Percentiles rank a stretch among this genome's conserved stretches.
These are phyloP conservation scores for Hermaeophaga mercurialis DNA, from an alignment of 2,888 invertebrate genomes.

Conservation along the genomic window DNA sequence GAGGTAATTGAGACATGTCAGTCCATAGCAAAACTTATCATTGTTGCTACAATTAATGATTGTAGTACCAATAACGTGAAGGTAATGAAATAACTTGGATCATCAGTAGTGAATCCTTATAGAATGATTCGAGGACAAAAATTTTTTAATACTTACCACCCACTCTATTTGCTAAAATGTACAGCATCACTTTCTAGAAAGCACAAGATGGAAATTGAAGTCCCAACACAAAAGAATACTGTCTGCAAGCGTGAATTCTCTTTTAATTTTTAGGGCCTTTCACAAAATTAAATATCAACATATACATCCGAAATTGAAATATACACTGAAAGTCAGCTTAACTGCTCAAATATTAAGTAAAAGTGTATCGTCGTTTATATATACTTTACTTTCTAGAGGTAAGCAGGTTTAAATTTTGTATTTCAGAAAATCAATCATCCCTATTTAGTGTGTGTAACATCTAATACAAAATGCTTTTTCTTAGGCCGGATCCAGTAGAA, in stretches of 20 bases:
- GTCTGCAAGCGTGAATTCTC: conserved; percentile 12
- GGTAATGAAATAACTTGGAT: conserved; percentile 19
- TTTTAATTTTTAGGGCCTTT: conserved; percentile 28
- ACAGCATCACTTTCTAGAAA: conserved; percentile 15
- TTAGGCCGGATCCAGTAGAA: no score
- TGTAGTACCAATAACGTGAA: conserved; percentile 21
- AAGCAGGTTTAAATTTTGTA: background rate
- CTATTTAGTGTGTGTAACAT: background rate
- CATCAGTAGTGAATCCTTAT: conserved; percentile 16
- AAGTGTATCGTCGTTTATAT: background rate
- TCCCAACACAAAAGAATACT: background rate
- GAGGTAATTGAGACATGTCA: conserved; percentile 2
- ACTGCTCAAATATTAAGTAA: background rate
- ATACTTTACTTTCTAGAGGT: background rate
- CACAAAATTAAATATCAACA: conserved; percentile 33
- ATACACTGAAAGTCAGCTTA: conserved; percentile 35
- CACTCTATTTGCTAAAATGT: conserved; percentile 25
- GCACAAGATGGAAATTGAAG: conserved; percentile 8
- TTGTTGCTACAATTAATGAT: conserved; percentile 20
- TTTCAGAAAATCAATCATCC: background rate
- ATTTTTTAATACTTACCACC: conserved; percentile 24
- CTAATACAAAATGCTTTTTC: background rate
- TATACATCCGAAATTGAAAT: conserved; percentile 34
- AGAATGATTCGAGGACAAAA: conserved; percentile 14
- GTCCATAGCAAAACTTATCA: background rate